A percentile compares a stretch with the other conserved stretches of the same genome.
Evolutionary conservation across 2,888 invertebrate genomes (phyloP).

Genomic region (Dryocosmus kuriphilus): DNA sequence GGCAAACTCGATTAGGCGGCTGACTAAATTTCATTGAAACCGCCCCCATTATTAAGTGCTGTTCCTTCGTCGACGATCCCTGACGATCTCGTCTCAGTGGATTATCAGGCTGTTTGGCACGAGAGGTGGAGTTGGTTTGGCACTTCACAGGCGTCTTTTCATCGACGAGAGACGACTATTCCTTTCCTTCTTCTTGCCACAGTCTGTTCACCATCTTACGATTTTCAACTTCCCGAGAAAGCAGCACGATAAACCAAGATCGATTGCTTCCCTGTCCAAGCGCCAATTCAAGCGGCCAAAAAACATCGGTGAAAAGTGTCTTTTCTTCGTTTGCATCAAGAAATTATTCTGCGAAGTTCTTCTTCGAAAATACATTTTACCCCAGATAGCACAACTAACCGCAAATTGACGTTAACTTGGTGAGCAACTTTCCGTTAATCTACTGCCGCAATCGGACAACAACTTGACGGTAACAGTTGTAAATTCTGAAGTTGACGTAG

Average conservation of each 20-base stretch:
- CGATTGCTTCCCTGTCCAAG: conserved; percentile 47
- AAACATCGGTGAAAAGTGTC: conserved; percentile 8
- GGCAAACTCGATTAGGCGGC: conserved; percentile 23
- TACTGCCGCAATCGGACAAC: too few relatives aligned
- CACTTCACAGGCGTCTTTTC: conserved; percentile 17
- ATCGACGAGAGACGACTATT: neutral
- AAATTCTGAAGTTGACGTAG: too few relatives aligned
- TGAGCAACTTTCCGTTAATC: too few relatives aligned
- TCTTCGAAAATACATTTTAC: neutral
- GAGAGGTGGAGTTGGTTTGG: conserved; percentile 28
- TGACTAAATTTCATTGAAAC: conserved; percentile 32
- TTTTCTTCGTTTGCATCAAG: neutral
- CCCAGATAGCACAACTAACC: too few relatives aligned
- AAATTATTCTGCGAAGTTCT: conserved; percentile 44
- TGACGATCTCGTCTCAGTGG: conserved; percentile 26
- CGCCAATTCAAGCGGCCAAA: conserved; percentile 21
- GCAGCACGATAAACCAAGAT: conserved; percentile 53
- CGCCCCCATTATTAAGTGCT: conserved; percentile 29
- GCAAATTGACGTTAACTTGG: too few relatives aligned
- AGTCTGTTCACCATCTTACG: conserved; percentile 14
- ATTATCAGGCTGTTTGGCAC: conserved; percentile 26
- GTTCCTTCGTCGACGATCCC: conserved; percentile 23
- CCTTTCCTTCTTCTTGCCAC: conserved; percentile 26
- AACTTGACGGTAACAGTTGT: too few relatives aligned
- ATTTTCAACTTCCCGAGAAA: conserved; percentile 16